Evolutionary conservation across 2,797 vertebrate genomes (phyloP), one percentile per base, ranked within the genome.

Genomic region (Eulemur mongoz): DNA sequence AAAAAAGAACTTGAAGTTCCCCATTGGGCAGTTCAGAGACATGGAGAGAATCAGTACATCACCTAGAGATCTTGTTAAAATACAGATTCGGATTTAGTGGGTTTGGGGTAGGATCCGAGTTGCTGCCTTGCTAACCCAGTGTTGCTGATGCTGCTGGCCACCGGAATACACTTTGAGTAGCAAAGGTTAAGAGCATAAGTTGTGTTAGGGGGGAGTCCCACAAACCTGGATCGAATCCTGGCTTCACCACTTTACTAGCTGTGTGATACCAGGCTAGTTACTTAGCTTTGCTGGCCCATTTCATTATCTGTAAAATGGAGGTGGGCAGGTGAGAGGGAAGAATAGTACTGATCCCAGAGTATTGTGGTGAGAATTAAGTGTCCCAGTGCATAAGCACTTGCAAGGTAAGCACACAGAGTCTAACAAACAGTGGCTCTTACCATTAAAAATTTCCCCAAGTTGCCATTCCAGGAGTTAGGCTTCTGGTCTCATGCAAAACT

Each of bases 391-490:
- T 23, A n/a, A 94, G 40, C 35, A 50, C 43, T 38, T 73, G 15
- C 27, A 73, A 67, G 15, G 54, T 22, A 30, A 76, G 61, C 3
- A 65, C 30, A 54, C 0, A 70, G 50, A 45, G 9, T 57, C 45
- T 54, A 72, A 54, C 13, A 73, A 73, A 61, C 0, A 7, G 73
- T 63, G 69, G 11, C 27, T 40, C 8, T 61, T 38, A 84, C 25
- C 23, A 14, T 18, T n/a, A 45, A 72, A 63, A 87, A 57, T 57
- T 13, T 23, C 43, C 30, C 54, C 35, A 63, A 38, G 9, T 48
- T 80, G 88, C 82, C 18, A 43, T 81, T 93, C 78, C 59, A 87
- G 45, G 52, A 88, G n/a, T 80, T 83, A 85, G 32, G 7, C 17
- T 83, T 81, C 30, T 13, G 57, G 82, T 72, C 30, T 67, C 25